A percentile compares a stretch with the other conserved stretches of the same genome.
phyloP scores from a whole-genome alignment of 2,113 vertebrate species.

The Strix aluco region DNA sequence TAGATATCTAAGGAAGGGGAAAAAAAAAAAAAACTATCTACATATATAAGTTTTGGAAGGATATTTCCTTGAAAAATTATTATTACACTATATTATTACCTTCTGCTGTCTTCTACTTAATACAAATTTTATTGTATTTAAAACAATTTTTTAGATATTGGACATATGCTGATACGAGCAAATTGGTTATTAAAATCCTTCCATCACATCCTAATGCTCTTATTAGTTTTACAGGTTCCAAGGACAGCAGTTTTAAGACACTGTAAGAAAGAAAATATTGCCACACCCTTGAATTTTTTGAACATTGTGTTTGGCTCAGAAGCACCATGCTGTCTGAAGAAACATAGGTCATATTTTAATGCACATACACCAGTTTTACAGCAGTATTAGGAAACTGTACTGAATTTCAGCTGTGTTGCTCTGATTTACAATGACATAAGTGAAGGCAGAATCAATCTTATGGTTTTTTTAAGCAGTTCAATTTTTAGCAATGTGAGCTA shows the following conservation, averaged over 20 bases:
- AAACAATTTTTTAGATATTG: not conserved
- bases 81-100: not conserved
- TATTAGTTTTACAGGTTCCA: not conserved
- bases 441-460: not conserved
- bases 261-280: not conserved
- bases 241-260: not conserved
- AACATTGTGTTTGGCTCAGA: not conserved
- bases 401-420: not conserved
- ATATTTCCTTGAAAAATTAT: not conserved
- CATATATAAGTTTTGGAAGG: not conserved
- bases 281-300: not conserved
- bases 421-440: not conserved
- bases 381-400: not conserved
- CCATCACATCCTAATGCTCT: not conserved
- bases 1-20: not conserved
- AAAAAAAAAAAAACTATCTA: not conserved
- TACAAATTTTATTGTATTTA: not conserved
- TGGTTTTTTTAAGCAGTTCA: not conserved
- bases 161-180: not conserved
- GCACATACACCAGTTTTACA: not conserved
- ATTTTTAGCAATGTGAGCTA: not conserved
- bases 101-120: not conserved
- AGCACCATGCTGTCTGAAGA: not conserved
- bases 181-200: not conserved
- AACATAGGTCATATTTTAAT: not conserved